A percentile compares a stretch with the other conserved stretches of the same genome.
Evolutionary conservation across 2,797 vertebrate species (phyloP).

Genomic region (Erethizon dorsatum): DNA sequence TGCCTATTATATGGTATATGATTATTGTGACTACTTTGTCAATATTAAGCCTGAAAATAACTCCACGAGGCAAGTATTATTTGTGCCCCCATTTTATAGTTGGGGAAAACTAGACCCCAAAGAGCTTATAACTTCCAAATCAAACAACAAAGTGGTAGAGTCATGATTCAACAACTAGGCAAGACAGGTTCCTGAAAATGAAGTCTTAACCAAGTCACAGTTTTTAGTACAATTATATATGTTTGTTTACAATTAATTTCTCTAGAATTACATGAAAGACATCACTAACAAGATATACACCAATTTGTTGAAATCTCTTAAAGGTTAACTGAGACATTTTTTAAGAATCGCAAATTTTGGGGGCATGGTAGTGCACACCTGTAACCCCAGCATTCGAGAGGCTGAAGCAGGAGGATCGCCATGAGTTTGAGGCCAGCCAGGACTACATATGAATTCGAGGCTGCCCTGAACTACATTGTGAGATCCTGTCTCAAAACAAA

Average conservation of each 20-base stretch:
- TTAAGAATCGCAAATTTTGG: background rate
- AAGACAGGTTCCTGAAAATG: background rate
- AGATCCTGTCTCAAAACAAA: no score
- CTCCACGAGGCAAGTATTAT: background rate
- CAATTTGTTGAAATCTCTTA: constrained; percentile 1
- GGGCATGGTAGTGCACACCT: no score
- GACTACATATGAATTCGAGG: no score
- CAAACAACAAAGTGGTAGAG: background rate
- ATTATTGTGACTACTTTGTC: background rate
- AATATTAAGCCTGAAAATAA: constrained; percentile 25
- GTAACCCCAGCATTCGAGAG: no score
- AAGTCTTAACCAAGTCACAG: background rate
- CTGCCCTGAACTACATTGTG: background rate
- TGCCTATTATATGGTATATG: background rate
- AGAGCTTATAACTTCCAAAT: background rate
- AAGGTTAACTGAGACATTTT: constrained; percentile 13
- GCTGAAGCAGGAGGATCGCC: no score
- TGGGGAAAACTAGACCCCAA: background rate
- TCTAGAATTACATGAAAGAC: background rate
- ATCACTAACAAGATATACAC: background rate
- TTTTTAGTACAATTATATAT: background rate
- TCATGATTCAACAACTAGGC: background rate
- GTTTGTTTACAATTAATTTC: background rate
- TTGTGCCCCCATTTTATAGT: background rate
- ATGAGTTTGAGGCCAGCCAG: no score